Evolutionary conservation across 2,888 invertebrate genomes (phyloP), one percentile per base, ranked within the genome.

Genomic region (Papilio elwesi): DNA sequence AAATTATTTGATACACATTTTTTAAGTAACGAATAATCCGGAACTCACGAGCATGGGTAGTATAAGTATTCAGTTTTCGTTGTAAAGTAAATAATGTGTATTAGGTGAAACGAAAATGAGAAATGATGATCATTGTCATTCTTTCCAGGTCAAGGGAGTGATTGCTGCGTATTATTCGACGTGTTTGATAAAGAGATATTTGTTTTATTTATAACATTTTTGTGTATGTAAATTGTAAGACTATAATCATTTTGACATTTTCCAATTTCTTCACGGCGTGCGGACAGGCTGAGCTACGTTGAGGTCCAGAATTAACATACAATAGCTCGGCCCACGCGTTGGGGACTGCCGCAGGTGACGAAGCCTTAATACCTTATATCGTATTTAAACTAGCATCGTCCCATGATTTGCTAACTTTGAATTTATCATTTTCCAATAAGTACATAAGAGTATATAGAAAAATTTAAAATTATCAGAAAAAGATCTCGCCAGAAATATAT

Each of bases 281-380:
- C 79, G 80, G 82, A 80, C 74, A 70, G 80, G 76, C 74, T 68
- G 76, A 75, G 78, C 80, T 78, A 78, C 77, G 80, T 49, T 68
- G 68, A 47, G 75, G 73, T 77, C 75, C 73, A 67, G 70, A 68
- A 85, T 85, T 85, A 81, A 77, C 85, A 85, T 85, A 85, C 85
- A 85, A 85, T 84, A 75, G 80, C 55, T 48, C 76, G 59, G 79
- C 88, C 89, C 90, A 90, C 90, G 73, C 73, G 15, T 38, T 70
- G 48, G 47, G 87, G 86, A 78, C 74, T 68, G 70, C 73, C 78
- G 87, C 92, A 91, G 92, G 92, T 91, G 91, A 92, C 88, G 88
- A 86, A 83, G 79, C 82, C 77, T 78, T 78, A 80, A 82, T 71
- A 75, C 76, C 77, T 79, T 77, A 77, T 67, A 77, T 76, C 74